A percentile compares a stretch with the other conserved stretches of the same genome.
Conservation (phyloP, 2,113 vertebrate species). For the Syrmaticus mikado region DNA sequence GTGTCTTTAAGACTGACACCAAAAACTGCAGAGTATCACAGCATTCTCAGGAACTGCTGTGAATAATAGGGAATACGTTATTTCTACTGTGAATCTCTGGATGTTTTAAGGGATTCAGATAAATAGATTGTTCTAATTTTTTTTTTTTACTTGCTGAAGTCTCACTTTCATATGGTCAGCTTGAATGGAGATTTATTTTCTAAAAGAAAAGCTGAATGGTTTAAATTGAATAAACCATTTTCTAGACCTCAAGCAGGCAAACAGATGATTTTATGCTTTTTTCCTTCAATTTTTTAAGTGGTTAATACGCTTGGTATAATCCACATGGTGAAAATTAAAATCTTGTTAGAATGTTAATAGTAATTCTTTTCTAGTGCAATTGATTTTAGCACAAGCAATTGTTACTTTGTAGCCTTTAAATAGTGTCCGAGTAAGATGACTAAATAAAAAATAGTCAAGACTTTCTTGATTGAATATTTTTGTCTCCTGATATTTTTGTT, state of each 20-base stretch:
- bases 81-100: not conserved
- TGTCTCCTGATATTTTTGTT: not conserved
- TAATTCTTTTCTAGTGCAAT: not conserved
- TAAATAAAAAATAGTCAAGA: not conserved
- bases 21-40: not conserved
- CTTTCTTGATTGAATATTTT: not conserved
- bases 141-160: not conserved
- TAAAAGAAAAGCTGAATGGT: not conserved
- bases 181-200: slow-evolving; percentile 41
- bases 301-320: not conserved
- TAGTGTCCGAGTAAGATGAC: not conserved
- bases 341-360: not conserved
- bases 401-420: not conserved
- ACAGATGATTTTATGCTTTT: not conserved
- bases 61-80: not conserved
- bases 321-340: not conserved
- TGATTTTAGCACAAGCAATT: not conserved
- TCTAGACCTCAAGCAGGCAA: not conserved
- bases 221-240: slow-evolving; percentile 21
- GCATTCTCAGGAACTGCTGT: not conserved
- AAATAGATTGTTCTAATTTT: not conserved
- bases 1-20: not conserved
- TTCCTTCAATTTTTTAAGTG: not conserved
- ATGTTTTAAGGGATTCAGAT: slow-evolving; percentile 5
- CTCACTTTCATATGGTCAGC: not conserved